A percentile compares a stretch with the other conserved stretches of the same genome.
Evolutionary conservation across 1,140 invertebrate genomes (phyloP).

Genomic region (Drosophila truncata): DNA sequence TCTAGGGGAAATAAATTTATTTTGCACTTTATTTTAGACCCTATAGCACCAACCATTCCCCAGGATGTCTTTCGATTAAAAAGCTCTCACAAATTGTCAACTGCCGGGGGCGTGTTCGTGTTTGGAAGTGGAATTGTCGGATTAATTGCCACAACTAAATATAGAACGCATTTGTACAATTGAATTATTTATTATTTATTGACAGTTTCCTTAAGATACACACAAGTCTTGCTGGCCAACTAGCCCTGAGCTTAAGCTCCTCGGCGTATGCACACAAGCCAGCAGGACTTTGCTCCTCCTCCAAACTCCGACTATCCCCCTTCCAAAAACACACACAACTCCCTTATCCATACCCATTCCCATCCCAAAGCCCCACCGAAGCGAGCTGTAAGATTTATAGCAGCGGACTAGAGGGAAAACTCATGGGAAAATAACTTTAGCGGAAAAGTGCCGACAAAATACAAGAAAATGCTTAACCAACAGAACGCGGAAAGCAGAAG

Average conservation of each 20-base stretch:
- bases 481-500: constrained; percentile 63
- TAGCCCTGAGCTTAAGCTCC: constrained; percentile 61
- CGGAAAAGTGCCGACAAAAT: constrained; percentile 82
- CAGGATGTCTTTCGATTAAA: constrained; percentile 6
- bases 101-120: constrained; percentile 45
- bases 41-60: background rate
- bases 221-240: constrained; percentile 31
- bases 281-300: constrained; percentile 2
- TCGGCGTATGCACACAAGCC: constrained; percentile 51
- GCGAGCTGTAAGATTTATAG: constrained; percentile 71
- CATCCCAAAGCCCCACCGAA: constrained; percentile 21
- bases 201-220: constrained; percentile 54
- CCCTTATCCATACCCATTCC: background rate
- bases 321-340: constrained; percentile 8
- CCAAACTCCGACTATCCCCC: background rate
- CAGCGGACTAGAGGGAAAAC: constrained; percentile 56
- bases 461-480: constrained; percentile 81
- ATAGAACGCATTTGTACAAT: constrained; percentile 48
- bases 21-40: background rate
- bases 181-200: constrained; percentile 72
- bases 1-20: background rate
- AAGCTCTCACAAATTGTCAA: constrained; percentile 32
- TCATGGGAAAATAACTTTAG: constrained; percentile 80
- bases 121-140: constrained; percentile 42
- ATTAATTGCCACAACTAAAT: constrained; percentile 69